Base-by-base conservation (phyloP, 2,888 invertebrate species). In the Mellilla xanthometata region DNA sequence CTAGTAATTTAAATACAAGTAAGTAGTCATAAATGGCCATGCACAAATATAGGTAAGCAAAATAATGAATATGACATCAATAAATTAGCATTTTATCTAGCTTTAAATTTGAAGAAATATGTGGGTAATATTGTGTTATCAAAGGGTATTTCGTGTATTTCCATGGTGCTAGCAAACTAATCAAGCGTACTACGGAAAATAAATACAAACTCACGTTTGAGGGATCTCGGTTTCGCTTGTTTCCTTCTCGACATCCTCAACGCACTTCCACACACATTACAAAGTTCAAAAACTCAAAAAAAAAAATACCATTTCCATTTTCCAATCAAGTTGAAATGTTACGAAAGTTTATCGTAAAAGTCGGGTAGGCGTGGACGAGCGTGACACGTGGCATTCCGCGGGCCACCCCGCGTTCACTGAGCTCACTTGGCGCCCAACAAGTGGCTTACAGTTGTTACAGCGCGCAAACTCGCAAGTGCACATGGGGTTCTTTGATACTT, bases 211-310 rank as follows among this genome's bases (percentile, higher is more conserved):
- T 93, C 86, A 93, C 93, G 91, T 90, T 93, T 93, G 54, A 93
- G 87, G 52, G 93, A 92, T 68, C 93, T 90, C 56, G 94, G 94
- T 68, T 93, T 93, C 30, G 93, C 93, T 75, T 94, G 94, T 77
- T 94, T 94, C 65, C 93, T 90, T 61, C 94, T 91, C 59, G 94
- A 93, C 94, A 94, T 92, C 56, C 62, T 75, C 54, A 41, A 28
- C 28, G 34, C 40, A 50, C 35, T 40, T 12, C 11, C 30, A 43
- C 34, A 24, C n/a, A n/a, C n/a, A n/a, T n/a, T 10, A 19, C n/a
- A 24, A 24, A 33, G 23, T 39, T 13, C 29, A 48, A 39, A 24
- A 40, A 36, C 6, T 15, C 49, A 42, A 39, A 39, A 31, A 12
- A 8, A 29, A n/a, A n/a, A n/a, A n/a, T n/a, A n/a, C n/a, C n/a